These are phyloP conservation scores for Nothobranchius furzeri DNA, from an alignment of 2,113 vertebrate species.

Conservation along the genomic window DNA sequence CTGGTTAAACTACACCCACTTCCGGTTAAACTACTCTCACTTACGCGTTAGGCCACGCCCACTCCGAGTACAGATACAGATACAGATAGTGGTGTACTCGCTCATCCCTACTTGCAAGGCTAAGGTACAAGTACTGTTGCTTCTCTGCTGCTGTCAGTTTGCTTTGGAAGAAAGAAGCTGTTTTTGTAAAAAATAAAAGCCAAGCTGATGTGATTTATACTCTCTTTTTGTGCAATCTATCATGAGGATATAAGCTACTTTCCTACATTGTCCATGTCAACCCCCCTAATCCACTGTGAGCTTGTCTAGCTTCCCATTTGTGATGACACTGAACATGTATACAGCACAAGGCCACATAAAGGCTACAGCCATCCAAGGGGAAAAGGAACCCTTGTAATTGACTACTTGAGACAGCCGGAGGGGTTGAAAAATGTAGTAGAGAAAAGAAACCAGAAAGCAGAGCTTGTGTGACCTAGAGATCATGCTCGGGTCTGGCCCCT, in stretches of 20 bases:
- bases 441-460: slow-evolving; percentile 42
- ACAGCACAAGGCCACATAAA: slow-evolving; percentile 32
- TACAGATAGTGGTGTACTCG: no score
- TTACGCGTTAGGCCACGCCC: no score
- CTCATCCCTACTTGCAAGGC: no score
- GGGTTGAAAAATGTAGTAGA: slow-evolving; percentile 20
- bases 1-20: no score
- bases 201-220: slow-evolving; percentile 4
- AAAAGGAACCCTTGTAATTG: slow-evolving; percentile 62
- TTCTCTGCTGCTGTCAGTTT: slow-evolving; percentile 41
- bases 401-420: slow-evolving; percentile 60
- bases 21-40: no score
- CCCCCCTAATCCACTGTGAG: slow-evolving; percentile 47
- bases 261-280: slow-evolving; percentile 16
- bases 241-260: slow-evolving; percentile 32
- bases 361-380: slow-evolving; percentile 41
- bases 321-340: slow-evolving; percentile 30
- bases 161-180: slow-evolving; percentile 23
- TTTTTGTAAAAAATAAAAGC: slow-evolving; percentile 5
- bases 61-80: no score
- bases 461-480: slow-evolving; percentile 56
- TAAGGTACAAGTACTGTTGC: slow-evolving; percentile 17
- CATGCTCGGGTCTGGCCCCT: slow-evolving; percentile 55
- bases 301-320: slow-evolving; percentile 11
- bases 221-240: slow-evolving; percentile 23